Percentiles rank a stretch among this genome's conserved stretches.
Conservation (phyloP, 2,888 invertebrate species). For the Sympetrum striolatum region DNA sequence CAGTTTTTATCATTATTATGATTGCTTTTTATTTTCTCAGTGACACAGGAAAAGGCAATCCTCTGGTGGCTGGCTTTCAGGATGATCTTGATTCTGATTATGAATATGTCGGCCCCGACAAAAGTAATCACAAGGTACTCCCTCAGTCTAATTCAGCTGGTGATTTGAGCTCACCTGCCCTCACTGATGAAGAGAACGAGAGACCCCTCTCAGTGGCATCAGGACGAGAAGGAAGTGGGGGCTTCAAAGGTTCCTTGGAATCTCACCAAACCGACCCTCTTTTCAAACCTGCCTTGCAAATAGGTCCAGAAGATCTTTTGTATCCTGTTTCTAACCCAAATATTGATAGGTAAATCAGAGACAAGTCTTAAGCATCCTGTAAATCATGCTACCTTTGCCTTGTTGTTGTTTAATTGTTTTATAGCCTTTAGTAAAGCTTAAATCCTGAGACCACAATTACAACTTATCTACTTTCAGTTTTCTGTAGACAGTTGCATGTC, state of each 20-base stretch:
- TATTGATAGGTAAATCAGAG: background rate
- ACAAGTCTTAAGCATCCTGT: background rate
- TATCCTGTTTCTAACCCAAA: constrained; percentile 33
- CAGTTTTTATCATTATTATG: too few species aligned
- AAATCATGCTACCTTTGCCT: background rate
- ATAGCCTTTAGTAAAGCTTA: background rate
- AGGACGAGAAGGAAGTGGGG: constrained; percentile 46
- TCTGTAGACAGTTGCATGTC: too few species aligned
- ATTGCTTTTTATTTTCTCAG: constrained; percentile 57
- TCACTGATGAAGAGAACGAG: constrained; percentile 9
- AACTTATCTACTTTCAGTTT: too few species aligned
- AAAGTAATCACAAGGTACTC: background rate
- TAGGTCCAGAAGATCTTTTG: constrained; percentile 49
- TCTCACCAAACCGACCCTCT: background rate
- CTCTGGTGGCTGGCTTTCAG: constrained; percentile 81
- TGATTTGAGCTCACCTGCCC: constrained; percentile 45
- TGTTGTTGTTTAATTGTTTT: background rate
- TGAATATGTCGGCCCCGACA: constrained; percentile 46
- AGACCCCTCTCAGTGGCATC: constrained; percentile 47
- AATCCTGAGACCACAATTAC: too few species aligned
- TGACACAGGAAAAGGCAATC: constrained; percentile 76
- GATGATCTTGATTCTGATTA: constrained; percentile 82
- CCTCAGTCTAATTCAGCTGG: constrained; percentile 46
- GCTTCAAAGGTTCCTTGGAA: background rate
- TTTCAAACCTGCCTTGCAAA: background rate